Conservation (phyloP, 2,113 vertebrate species). For the Anhinga rufa region DNA sequence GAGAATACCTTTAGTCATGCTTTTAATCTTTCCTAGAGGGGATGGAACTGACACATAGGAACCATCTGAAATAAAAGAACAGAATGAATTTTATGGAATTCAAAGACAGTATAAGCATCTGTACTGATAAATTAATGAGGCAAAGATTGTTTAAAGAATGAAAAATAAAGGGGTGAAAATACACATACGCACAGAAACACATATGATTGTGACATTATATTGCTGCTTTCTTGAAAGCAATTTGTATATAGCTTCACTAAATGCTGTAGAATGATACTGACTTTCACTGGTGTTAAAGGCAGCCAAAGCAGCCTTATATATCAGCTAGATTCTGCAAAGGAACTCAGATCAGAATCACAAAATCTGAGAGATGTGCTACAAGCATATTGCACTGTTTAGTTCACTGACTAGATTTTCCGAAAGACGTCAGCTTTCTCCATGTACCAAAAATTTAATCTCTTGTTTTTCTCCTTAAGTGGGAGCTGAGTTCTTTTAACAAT, state of each 20-base stretch:
- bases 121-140: neutral
- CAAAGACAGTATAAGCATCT: neutral
- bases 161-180: neutral
- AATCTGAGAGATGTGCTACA: neutral
- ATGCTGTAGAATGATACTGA: neutral
- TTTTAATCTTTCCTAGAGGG: slow-evolving; percentile 95
- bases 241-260: neutral
- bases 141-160: neutral
- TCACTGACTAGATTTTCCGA: neutral
- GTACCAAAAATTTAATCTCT: neutral
- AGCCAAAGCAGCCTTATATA: rapidly evolving
- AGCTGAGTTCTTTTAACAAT: neutral
- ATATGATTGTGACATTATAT: neutral
- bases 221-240: neutral
- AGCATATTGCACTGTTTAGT: too few relatives aligned
- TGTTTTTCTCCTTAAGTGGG: neutral
- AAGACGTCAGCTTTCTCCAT: neutral
- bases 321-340: neutral
- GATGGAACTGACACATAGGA: slow-evolving; percentile 94
- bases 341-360: neutral
- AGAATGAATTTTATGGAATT: neutral
- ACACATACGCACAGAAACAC: neutral
- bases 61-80: slow-evolving; percentile 81
- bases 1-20: slow-evolving; percentile 93
- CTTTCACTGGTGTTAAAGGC: neutral